Evolutionary conservation across 2,888 invertebrate species (phyloP).

Genomic region (Belgica antarctica): DNA sequence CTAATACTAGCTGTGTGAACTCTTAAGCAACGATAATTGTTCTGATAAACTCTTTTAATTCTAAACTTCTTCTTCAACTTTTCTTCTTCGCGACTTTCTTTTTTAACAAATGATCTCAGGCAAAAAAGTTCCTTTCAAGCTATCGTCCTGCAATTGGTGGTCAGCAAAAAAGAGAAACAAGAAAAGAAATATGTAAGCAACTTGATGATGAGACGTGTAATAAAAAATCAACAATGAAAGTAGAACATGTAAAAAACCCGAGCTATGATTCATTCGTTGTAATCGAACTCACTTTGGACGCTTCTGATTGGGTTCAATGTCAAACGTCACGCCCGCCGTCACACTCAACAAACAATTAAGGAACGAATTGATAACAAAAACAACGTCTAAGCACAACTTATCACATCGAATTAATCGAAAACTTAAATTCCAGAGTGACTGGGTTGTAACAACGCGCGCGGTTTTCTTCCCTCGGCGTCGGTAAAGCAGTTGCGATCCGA

Average conservation of each 20-base stretch:
- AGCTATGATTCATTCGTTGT: constrained; percentile 8
- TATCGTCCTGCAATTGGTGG: constrained; percentile 38
- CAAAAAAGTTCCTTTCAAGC: constrained; percentile 39
- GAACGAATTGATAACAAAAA: no score
- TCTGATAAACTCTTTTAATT: not conserved
- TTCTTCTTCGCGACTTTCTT: not conserved
- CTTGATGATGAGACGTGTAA: not conserved
- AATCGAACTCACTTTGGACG: not conserved
- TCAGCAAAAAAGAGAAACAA: constrained; percentile 26
- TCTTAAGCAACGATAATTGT: constrained; percentile 9
- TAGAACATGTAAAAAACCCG: not conserved
- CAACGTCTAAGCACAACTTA: not conserved
- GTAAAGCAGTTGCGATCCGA: no score
- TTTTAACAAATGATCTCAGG: constrained; percentile 38
- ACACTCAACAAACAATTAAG: no score
- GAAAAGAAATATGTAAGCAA: constrained; percentile 14
- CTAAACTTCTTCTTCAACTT: constrained; percentile 26
- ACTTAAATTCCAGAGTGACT: no score
- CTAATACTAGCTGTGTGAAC: constrained; percentile 14
- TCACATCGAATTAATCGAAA: no score
- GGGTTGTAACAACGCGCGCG: no score
- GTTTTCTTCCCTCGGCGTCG: no score
- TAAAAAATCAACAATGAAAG: not conserved
- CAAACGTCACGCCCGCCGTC: not conserved
- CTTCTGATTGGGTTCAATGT: not conserved